Conservation (phyloP, 2,113 vertebrate species). For the Archocentrus centrarchus region DNA sequence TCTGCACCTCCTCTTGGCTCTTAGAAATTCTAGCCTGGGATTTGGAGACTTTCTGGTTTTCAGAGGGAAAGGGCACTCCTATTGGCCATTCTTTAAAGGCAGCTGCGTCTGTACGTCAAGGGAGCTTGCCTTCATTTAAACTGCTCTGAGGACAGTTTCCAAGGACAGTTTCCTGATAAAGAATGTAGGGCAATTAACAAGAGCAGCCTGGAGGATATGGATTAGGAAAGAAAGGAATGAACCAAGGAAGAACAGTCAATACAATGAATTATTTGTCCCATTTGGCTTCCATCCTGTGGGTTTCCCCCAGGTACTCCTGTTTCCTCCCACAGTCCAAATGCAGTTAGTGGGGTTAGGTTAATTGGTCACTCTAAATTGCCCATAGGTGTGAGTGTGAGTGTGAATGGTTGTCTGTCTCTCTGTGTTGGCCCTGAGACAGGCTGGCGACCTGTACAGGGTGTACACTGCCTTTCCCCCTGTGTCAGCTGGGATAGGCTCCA, state of each 20-base stretch:
- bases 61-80: background rate
- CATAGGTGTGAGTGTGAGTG: too few relatives aligned
- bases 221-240: constrained; percentile 34
- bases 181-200: constrained; percentile 74
- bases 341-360: too few relatives aligned
- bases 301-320: too few relatives aligned
- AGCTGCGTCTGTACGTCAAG: constrained; percentile 10
- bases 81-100: background rate
- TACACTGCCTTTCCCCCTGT: too few relatives aligned
- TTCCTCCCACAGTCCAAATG: too few relatives aligned
- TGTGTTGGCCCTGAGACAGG: too few relatives aligned
- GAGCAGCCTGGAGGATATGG: constrained; percentile 54
- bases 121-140: constrained; percentile 63
- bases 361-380: too few relatives aligned
- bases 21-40: background rate
- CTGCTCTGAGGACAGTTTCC: constrained; percentile 50
- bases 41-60: background rate
- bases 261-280: constrained; percentile 2
- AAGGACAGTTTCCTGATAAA: constrained; percentile 62
- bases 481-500: too few relatives aligned
- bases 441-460: too few relatives aligned
- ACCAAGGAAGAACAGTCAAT: background rate
- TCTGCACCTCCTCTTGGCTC: background rate
- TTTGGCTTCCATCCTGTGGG: background rate
- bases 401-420: too few relatives aligned